phyloP scores from a whole-genome alignment of 2,113 vertebrate genomes.

The Oreochromis spilurus region DNA sequence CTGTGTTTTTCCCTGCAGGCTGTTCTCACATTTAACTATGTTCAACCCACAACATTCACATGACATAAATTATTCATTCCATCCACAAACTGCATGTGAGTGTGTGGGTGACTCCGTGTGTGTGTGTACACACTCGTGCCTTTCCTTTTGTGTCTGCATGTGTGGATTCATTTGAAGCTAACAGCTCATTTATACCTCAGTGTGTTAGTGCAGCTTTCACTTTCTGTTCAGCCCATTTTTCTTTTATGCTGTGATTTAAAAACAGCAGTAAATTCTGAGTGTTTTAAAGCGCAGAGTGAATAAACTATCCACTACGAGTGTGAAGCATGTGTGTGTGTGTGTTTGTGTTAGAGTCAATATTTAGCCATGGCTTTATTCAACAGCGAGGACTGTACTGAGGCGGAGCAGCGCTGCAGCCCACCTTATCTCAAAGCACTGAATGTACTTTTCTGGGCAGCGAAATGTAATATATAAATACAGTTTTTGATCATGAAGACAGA shows the following conservation, averaged over 20 bases:
- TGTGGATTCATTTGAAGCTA: not conserved
- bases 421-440: not conserved
- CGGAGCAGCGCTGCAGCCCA: not conserved
- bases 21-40: conserved; percentile 54
- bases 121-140: not conserved
- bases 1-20: conserved; percentile 49
- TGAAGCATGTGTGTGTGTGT: not conserved
- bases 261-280: not conserved
- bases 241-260: not conserved
- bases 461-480: not conserved
- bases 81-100: not conserved
- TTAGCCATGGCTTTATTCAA: not conserved
- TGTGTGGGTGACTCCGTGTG: not conserved
- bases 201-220: not conserved
- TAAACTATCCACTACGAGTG: not conserved
- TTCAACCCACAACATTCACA: conserved; percentile 58
- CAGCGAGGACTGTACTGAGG: not conserved
- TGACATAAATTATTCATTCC: conserved; percentile 57
- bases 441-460: not conserved
- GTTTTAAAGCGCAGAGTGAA: not conserved
- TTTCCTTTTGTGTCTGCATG: not conserved
- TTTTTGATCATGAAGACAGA: not conserved
- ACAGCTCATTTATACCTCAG: not conserved
- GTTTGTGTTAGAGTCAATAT: not conserved
- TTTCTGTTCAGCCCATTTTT: not conserved